These are phyloP conservation scores for Polydrusus cervinus DNA, from an alignment of 2,888 invertebrate species.

Conservation along the genomic window DNA sequence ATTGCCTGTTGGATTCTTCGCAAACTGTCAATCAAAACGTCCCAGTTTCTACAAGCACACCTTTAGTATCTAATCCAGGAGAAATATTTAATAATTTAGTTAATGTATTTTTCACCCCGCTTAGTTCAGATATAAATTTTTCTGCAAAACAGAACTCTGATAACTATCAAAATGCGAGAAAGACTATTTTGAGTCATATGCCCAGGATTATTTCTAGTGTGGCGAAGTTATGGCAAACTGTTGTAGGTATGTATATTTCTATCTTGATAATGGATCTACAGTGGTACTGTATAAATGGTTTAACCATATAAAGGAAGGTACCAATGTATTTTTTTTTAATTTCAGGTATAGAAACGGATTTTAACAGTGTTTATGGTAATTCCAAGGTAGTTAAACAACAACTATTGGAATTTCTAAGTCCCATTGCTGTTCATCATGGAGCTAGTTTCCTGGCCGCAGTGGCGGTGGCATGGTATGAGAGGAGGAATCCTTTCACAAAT, in stretches of 20 bases:
- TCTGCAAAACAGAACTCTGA: slow-evolving; percentile 68
- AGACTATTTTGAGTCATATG: slow-evolving; percentile 84
- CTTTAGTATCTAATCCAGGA: slow-evolving; percentile 76
- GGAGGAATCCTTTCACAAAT: slow-evolving; percentile 73
- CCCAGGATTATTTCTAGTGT: slow-evolving; percentile 88
- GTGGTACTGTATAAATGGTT: too few relatives aligned
- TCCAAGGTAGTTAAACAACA: slow-evolving; percentile 84
- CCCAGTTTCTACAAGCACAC: slow-evolving; percentile 68
- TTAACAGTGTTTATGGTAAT: slow-evolving; percentile 75
- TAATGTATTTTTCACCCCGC: slow-evolving; percentile 84
- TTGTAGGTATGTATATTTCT: slow-evolving; percentile 68
- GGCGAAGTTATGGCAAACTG: slow-evolving; percentile 85
- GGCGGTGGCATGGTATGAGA: slow-evolving; percentile 90
- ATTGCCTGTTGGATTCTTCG: slow-evolving; percentile 82
- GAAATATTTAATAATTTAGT: slow-evolving; percentile 88
- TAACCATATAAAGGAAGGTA: background rate
- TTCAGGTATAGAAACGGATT: slow-evolving; percentile 65
- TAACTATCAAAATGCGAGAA: slow-evolving; percentile 76
- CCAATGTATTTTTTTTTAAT: too few relatives aligned
- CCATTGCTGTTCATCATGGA: slow-evolving; percentile 88
- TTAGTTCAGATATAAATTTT: slow-evolving; percentile 68
- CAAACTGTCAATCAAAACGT: slow-evolving; percentile 68
- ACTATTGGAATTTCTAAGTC: slow-evolving; percentile 87
- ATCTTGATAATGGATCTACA: too few relatives aligned
- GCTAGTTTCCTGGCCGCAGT: slow-evolving; percentile 87